Conservation (phyloP, 2,888 invertebrate genomes). For the Orthosia cruda region DNA sequence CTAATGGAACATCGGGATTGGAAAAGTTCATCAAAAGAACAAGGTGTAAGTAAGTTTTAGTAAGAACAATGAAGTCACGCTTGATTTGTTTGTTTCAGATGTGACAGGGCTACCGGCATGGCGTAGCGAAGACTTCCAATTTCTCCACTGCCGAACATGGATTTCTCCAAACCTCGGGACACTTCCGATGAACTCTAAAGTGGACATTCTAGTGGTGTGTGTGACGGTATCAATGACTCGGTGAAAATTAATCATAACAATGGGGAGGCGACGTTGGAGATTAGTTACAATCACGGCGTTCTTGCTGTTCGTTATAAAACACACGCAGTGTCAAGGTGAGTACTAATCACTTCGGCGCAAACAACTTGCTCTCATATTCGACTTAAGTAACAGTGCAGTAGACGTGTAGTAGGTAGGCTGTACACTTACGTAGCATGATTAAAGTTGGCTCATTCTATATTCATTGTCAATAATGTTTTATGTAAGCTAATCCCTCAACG, state of each 20-base stretch:
- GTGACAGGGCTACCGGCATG: conserved; percentile 80
- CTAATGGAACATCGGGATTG: conserved; percentile 1
- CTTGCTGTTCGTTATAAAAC: conserved; percentile 86
- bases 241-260: conserved; percentile 85
- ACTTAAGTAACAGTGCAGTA: conserved; percentile 44
- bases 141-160: conserved; percentile 79
- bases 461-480: conserved; percentile 52
- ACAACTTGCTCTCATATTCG: conserved; percentile 40
- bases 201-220: conserved; percentile 66
- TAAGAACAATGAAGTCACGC: conserved; percentile 33
- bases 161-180: conserved; percentile 69
- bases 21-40: conserved; percentile 19
- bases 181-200: conserved; percentile 75
- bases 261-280: conserved; percentile 90
- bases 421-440: conserved; percentile 20
- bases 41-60: conserved; percentile 4
- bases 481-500: conserved; percentile 37
- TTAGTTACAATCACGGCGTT: conserved; percentile 86
- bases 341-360: conserved; percentile 30
- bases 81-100: conserved; percentile 85
- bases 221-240: conserved; percentile 84
- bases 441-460: conserved; percentile 45
- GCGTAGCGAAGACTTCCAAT: conserved; percentile 76
- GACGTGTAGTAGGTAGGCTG: conserved; percentile 9
- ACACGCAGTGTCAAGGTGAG: conserved; percentile 89